These are phyloP conservation scores for Tangara arthus DNA, from an alignment of 2,797 vertebrate species.

Conservation along the genomic window DNA sequence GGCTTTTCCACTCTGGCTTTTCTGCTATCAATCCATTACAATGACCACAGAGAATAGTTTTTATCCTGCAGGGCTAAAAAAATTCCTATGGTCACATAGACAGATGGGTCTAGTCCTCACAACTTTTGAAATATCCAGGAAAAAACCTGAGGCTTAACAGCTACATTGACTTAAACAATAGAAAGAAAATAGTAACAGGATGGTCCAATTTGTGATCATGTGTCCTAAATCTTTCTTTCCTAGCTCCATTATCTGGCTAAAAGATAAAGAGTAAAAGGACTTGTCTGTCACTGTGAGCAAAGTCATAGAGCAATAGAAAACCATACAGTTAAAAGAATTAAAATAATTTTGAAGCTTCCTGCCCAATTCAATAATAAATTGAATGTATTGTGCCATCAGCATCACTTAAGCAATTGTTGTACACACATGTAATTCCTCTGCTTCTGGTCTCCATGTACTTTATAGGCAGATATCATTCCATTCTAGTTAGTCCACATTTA, in stretches of 20 bases:
- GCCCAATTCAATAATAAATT: not conserved
- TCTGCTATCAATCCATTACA: not conserved
- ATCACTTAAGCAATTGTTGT: not conserved
- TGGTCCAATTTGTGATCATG: not conserved
- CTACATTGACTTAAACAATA: not conserved
- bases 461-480: not conserved
- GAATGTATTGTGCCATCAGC: not conserved
- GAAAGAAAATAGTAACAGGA: not conserved
- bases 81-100: not conserved
- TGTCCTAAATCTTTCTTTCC: not conserved
- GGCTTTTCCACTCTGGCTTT: not conserved
- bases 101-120: not conserved
- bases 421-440: not conserved
- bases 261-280: not conserved
- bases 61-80: not conserved
- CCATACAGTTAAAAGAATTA: not conserved
- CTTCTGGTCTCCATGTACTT: not conserved
- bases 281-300: not conserved
- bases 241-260: not conserved
- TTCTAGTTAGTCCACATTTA: not conserved
- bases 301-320: not conserved
- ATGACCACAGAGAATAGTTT: not conserved
- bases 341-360: not conserved
- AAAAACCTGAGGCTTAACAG: not conserved
- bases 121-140: not conserved